A percentile compares a stretch with the other conserved stretches of the same genome.
Conservation (phyloP, 2,888 invertebrate genomes). For the Peribatodes rhomboidaria region DNA sequence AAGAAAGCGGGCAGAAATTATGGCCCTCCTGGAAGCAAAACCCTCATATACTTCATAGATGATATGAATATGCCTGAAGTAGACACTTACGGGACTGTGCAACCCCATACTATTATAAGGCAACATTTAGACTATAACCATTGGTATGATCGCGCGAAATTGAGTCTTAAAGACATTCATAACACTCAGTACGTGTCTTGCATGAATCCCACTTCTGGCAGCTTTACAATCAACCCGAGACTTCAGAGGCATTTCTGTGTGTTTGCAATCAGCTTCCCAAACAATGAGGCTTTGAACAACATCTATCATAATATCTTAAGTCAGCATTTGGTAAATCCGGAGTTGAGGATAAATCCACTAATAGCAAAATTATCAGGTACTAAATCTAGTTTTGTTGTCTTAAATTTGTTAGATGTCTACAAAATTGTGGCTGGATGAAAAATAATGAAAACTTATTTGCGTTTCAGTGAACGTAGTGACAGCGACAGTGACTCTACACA, state of each 20-base stretch:
- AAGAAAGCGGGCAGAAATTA: constrained; percentile 98
- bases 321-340: constrained; percentile 94
- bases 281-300: constrained; percentile 92
- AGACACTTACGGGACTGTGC: constrained; percentile 95
- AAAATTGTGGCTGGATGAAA: too few relatives aligned
- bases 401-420: background rate
- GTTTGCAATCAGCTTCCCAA: constrained; percentile 94
- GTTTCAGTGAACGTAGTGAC: constrained; percentile 89
- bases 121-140: constrained; percentile 98
- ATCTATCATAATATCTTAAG: constrained; percentile 96
- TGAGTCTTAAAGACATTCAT: constrained; percentile 97
- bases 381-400: too few relatives aligned
- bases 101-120: constrained; percentile 97
- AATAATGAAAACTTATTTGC: constrained; percentile 20
- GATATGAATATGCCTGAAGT: constrained; percentile 99
- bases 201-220: constrained; percentile 99
- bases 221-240: constrained; percentile 98
- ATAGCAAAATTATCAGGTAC: constrained; percentile 89
- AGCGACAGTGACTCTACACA: constrained; percentile 94
- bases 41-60: constrained; percentile 97
- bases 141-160: constrained; percentile 95
- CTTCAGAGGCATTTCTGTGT: constrained; percentile 96
- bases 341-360: constrained; percentile 91
- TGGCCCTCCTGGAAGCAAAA: constrained; percentile 98
- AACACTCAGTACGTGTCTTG: constrained; percentile 98